Percentiles rank a stretch among this genome's conserved stretches.
Conservation (phyloP, 1,140 invertebrate genomes). For the Prorops nasuta region DNA sequence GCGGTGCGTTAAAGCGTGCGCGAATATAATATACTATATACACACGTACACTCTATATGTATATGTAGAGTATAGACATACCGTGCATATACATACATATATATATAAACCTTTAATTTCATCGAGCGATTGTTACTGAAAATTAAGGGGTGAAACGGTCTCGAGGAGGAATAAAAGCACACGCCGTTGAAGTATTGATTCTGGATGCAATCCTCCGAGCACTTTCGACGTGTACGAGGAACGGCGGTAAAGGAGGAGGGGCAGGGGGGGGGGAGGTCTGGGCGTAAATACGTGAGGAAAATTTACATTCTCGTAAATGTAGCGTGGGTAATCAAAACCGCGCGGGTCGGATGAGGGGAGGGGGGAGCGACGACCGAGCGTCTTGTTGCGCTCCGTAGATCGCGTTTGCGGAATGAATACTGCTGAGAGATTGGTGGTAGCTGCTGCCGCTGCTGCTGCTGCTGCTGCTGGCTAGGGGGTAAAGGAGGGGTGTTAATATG, state of each 20-base stretch:
- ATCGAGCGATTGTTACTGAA: not conserved
- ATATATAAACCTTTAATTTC: no score
- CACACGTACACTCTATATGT: conserved; percentile 1
- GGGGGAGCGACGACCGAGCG: not conserved
- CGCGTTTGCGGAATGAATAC: not conserved
- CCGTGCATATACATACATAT: no score
- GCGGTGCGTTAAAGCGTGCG: not conserved
- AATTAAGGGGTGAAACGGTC: not conserved
- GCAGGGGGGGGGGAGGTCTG: no score
- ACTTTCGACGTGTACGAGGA: no score
- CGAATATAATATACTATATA: not conserved
- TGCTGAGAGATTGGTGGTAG: not conserved
- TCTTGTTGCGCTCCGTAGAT: no score
- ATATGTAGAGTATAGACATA: not conserved
- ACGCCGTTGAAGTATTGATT: no score
- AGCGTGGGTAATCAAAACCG: not conserved
- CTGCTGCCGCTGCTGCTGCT: not conserved
- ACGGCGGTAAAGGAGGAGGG: no score
- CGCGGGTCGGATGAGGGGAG: not conserved
- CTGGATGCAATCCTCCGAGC: no score
- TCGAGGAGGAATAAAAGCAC: no score
- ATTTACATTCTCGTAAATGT: not conserved
- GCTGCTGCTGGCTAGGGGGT: not conserved
- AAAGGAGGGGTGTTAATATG: conserved; percentile 28
- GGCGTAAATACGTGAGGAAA: no score